Conservation (phyloP, 2,113 vertebrate species). For the Mobula hypostoma region DNA sequence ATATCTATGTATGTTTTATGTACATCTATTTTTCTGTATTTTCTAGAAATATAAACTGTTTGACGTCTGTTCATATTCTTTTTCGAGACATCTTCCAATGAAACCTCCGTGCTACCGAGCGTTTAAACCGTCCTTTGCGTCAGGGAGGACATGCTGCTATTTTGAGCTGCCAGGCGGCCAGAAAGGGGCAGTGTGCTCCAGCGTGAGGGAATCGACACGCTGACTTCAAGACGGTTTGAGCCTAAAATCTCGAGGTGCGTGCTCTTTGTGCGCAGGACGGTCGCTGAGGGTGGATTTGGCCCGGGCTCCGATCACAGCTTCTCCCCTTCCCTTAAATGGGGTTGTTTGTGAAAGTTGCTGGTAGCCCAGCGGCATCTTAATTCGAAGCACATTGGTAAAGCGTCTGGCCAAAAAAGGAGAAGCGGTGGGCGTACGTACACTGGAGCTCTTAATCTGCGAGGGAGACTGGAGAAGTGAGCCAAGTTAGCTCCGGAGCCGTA, state of each 20-base stretch:
- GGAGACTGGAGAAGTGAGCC: too few species aligned
- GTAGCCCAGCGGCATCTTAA: neutral
- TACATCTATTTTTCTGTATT: too few species aligned
- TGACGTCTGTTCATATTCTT: neutral
- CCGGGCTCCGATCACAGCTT: neutral
- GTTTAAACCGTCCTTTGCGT: neutral
- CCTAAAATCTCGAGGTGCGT: neutral
- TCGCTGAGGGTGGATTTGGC: neutral
- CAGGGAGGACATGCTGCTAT: neutral
- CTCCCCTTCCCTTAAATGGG: neutral
- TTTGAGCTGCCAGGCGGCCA: neutral
- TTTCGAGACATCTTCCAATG: neutral
- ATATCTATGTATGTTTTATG: too few species aligned
- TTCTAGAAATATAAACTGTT: too few species aligned
- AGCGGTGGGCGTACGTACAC: neutral
- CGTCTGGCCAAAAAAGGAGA: neutral
- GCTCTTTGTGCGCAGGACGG: neutral
- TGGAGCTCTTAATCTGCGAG: neutral
- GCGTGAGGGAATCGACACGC: neutral
- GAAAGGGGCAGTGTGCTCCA: slow-evolving; percentile 8
- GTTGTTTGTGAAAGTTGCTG: slow-evolving; percentile 13
- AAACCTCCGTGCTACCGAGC: neutral
- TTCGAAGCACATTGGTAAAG: neutral
- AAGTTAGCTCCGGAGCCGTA: too few species aligned
- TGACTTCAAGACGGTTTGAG: neutral